Evolutionary conservation across 64 coral and sea anemone species (phyloP).

Genomic region (Catalaphyllia jardinei): DNA sequence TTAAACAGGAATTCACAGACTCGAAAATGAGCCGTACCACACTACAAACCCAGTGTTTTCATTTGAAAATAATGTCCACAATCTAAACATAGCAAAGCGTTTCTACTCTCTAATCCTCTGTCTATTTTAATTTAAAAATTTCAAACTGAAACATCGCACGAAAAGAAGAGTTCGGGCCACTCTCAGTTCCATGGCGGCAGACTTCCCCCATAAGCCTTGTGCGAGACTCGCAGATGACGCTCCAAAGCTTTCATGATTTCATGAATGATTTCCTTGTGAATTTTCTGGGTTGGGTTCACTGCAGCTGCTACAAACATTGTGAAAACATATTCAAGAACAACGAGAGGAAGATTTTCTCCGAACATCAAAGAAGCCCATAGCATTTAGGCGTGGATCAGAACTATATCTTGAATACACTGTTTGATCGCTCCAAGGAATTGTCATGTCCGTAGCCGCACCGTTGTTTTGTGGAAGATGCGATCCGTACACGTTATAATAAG

Average conservation of each 20-base stretch:
- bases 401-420: constrained; percentile 54
- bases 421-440: constrained; percentile 58
- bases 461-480: constrained; percentile 44
- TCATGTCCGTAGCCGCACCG: constrained; percentile 20
- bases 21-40: too few relatives aligned
- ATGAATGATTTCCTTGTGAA: background rate
- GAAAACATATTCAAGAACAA: background rate
- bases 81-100: too few relatives aligned
- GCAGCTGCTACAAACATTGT: background rate
- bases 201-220: too few relatives aligned
- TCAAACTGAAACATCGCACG: too few relatives aligned
- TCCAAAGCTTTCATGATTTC: background rate
- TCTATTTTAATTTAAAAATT: too few relatives aligned
- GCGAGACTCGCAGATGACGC: too few relatives aligned
- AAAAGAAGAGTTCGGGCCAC: too few relatives aligned
- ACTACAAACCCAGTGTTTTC: too few relatives aligned
- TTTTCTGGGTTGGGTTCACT: background rate
- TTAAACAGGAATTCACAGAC: too few relatives aligned
- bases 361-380: constrained; percentile 60
- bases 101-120: too few relatives aligned
- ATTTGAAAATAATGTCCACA: too few relatives aligned
- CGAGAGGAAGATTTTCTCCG: background rate
- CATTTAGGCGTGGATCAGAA: constrained; percentile 52
- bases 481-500: constrained; percentile 72
- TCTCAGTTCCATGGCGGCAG: too few relatives aligned